A percentile compares a stretch with the other conserved stretches of the same genome.
Conservation (phyloP, 2,797 vertebrate species). For the Mionectes olivaceus region DNA sequence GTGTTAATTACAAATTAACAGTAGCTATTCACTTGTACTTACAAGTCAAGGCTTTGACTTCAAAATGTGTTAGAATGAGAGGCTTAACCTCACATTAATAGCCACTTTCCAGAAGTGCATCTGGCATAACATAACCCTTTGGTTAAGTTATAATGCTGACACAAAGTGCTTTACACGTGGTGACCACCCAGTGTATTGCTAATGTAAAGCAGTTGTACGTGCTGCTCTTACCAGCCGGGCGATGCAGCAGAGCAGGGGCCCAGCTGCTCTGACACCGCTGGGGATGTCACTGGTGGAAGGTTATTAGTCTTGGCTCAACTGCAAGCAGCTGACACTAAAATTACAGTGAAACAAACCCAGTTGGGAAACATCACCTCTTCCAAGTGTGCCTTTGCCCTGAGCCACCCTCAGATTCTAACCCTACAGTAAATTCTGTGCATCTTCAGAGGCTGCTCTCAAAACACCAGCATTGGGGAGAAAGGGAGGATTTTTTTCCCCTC, state of each 20-base stretch:
- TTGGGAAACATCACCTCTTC: not conserved
- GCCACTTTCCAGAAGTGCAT: not conserved
- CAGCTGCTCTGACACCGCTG: not conserved
- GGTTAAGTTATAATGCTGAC: not conserved
- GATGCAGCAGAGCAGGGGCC: not conserved
- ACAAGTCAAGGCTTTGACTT: constrained; percentile 14
- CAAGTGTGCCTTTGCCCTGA: not conserved
- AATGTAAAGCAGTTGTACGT: not conserved
- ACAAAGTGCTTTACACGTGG: not conserved
- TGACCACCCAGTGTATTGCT: not conserved
- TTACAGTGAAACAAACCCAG: not conserved
- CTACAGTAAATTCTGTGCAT: no score
- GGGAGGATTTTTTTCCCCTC: not conserved
- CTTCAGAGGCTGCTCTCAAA: not conserved
- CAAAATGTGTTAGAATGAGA: not conserved
- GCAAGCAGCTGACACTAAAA: constrained; percentile 3
- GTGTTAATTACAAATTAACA: not conserved
- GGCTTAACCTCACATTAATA: not conserved
- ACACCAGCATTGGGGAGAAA: rapidly evolving
- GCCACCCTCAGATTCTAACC: not conserved
- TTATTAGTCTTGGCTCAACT: not conserved
- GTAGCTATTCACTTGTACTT: not conserved
- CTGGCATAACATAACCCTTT: not conserved
- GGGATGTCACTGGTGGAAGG: not conserved
- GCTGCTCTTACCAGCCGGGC: not conserved